Base-by-base conservation (phyloP, 2,888 invertebrate species). In the Pammene aurita region DNA sequence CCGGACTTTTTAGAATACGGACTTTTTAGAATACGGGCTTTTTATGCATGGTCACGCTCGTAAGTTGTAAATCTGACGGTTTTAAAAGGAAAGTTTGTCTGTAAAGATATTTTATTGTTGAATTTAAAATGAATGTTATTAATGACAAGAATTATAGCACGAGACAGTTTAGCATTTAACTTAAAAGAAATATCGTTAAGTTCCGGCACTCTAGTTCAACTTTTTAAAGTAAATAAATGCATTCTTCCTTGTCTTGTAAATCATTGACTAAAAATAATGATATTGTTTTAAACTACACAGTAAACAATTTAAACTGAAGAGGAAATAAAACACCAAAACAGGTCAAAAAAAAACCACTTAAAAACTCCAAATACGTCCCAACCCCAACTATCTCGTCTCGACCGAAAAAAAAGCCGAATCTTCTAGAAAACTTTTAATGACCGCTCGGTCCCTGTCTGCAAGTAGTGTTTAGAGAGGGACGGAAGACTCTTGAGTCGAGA, bases 401-500 rank as follows among this genome's bases (percentile, higher is more conserved):
- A 41, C 50, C 26, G 7, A 26, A 62, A 62, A 67, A n/a, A 67
- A 67, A 56, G 42, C 56, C 41, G 14, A 63, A 58, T 70, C 80
- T 75, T 78, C 79, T 80, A 69, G 66, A 35, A 76, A 83, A 78
- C 77, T 83, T 82, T 82, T 83, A 83, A 83, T 77, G 77, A 80
- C 73, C 71, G 67, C 18, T 65, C 69, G 55, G 62, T 73, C 73
- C 70, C 46, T 48, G 57, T 73, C 69, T 50, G 5, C 26, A n/a
- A 6, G 34, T 64, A 56, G 63, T 58, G 44, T 64, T 69, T 70
- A 70, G 76, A 77, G 68, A 60, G 75, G 68, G 78, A 76, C 56
- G 71, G 62, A 69, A 63, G 68, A 71, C 72, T 72, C 74, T 78
- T 73, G 72, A 75, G 75, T 71, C 73, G 76, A 78, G 75, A 73